Evolutionary conservation across 2,888 invertebrate genomes (phyloP).

Genomic region (Mythimna vitellina): DNA sequence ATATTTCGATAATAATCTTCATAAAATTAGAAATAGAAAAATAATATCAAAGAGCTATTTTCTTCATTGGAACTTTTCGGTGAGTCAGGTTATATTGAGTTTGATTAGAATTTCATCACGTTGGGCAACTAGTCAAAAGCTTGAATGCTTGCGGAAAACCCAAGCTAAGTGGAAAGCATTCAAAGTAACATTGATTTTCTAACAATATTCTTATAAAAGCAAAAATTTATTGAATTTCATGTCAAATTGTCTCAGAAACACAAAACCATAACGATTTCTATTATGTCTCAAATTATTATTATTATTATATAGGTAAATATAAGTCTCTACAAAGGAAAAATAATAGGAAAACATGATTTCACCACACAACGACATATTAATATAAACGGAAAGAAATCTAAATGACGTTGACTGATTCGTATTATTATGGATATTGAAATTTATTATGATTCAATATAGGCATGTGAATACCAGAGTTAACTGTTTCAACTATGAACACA

Average conservation of each 20-base stretch:
- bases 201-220: constrained; percentile 76
- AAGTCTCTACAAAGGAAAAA: constrained; percentile 78
- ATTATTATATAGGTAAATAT: constrained; percentile 79
- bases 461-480: constrained; percentile 80
- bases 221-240: constrained; percentile 72
- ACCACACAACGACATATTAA: constrained; percentile 83
- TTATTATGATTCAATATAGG: constrained; percentile 83
- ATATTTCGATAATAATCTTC: constrained; percentile 87
- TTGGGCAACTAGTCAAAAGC: constrained; percentile 70
- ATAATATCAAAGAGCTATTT: constrained; percentile 90
- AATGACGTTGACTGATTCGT: constrained; percentile 76
- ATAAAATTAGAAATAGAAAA: constrained; percentile 91
- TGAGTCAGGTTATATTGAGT: constrained; percentile 78
- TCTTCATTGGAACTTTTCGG: constrained; percentile 85
- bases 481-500: constrained; percentile 89
- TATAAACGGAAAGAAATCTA: constrained; percentile 73
- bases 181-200: constrained; percentile 65
- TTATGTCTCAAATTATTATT: constrained; percentile 85
- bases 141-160: constrained; percentile 60
- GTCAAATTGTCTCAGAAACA: constrained; percentile 80
- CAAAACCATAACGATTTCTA: constrained; percentile 79
- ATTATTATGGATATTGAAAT: constrained; percentile 82
- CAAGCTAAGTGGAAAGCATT: constrained; percentile 59
- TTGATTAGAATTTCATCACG: constrained; percentile 69
- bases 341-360: constrained; percentile 83